Evolutionary conservation across 2,113 vertebrate genomes (phyloP).

Genomic region (Lepisosteus oculatus): DNA sequence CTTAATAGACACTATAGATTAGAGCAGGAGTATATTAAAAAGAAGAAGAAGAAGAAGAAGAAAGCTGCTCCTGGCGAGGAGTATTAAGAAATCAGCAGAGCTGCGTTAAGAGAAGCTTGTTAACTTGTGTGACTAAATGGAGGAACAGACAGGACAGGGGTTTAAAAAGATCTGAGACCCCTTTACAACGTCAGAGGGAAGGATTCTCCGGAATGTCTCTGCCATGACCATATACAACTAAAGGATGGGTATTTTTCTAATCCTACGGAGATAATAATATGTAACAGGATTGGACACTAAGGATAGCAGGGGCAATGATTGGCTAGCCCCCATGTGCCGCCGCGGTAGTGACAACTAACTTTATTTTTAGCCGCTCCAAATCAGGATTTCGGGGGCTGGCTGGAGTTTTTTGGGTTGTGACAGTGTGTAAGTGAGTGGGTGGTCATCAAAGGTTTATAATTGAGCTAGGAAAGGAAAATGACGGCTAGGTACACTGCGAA

Average conservation of each 20-base stretch:
- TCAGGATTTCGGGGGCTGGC: constrained; percentile 33
- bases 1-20: constrained; percentile 31
- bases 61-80: constrained; percentile 13
- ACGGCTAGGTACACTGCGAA: constrained; percentile 18
- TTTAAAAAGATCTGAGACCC: constrained; percentile 52
- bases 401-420: constrained; percentile 31
- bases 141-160: constrained; percentile 29
- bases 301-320: constrained; percentile 44
- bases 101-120: constrained; percentile 28
- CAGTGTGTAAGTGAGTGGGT: constrained; percentile 37
- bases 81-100: constrained; percentile 14
- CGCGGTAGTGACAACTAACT: constrained; percentile 45
- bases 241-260: constrained; percentile 53
- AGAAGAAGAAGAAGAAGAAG: constrained; percentile 20
- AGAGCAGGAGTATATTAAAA: constrained; percentile 26
- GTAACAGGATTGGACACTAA: constrained; percentile 57
- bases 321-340: constrained; percentile 43
- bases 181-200: constrained; percentile 68
- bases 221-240: constrained; percentile 67
- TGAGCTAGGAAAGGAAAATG: constrained; percentile 41
- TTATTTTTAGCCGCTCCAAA: constrained; percentile 69
- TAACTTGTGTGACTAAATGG: constrained; percentile 39
- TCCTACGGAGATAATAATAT: constrained; percentile 45
- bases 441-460: constrained; percentile 41
- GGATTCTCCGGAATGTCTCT: constrained; percentile 77